Percentiles rank a stretch among this genome's conserved stretches.
phyloP scores from a whole-genome alignment of 2,797 vertebrate species.

The Meriones psammophilus region DNA sequence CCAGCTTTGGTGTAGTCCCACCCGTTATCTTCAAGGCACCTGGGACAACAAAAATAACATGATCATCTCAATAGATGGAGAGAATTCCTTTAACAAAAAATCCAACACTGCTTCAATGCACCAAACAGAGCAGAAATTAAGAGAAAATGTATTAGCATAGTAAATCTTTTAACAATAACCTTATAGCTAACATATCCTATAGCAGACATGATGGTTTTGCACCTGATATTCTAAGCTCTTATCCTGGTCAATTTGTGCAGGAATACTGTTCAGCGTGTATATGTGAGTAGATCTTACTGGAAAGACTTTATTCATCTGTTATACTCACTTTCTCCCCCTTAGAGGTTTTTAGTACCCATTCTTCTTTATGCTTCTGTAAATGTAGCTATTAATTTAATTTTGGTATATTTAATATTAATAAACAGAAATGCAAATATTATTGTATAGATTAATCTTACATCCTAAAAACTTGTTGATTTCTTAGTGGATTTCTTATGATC shows the following conservation, averaged over 20 bases:
- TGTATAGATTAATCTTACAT: neutral
- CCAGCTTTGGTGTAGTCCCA: constrained; percentile 92
- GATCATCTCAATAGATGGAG: neutral
- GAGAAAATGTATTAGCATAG: neutral
- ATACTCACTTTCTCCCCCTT: neutral
- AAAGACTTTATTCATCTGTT: neutral
- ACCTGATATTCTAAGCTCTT: neutral
- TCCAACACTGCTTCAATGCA: neutral
- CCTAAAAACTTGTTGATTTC: neutral
- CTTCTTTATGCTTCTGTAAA: neutral
- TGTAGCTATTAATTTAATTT: neutral
- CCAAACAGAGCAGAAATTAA: neutral
- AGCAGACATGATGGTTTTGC: neutral
- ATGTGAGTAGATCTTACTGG: neutral
- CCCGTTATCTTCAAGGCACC: constrained; percentile 93
- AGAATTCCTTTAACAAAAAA: neutral
- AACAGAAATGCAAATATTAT: neutral
- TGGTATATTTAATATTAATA: neutral
- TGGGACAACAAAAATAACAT: constrained; percentile 67
- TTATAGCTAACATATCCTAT: neutral
- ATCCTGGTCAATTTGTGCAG: neutral
- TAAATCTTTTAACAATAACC: neutral
- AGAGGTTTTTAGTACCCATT: neutral
- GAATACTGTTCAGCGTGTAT: neutral
- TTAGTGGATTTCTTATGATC: neutral